phyloP scores from a whole-genome alignment of 1,140 invertebrate species.

The Chelonus insularis region DNA sequence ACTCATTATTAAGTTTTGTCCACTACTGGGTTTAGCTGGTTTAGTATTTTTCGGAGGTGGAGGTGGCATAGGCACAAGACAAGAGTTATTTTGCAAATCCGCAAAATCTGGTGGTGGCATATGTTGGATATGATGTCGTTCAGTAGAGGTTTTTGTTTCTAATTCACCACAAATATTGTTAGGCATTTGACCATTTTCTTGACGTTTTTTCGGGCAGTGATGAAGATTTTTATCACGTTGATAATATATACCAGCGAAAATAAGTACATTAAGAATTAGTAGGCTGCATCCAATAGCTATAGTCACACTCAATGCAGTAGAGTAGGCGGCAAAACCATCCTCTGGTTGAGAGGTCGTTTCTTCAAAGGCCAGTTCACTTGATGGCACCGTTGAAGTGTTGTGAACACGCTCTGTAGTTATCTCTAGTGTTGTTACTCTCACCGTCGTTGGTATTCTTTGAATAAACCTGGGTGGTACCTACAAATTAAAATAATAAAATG shows the following conservation, averaged over 20 bases:
- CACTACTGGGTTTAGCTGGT: conserved; percentile 64
- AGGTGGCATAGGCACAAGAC: conserved; percentile 68
- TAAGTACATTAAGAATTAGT: conserved; percentile 86
- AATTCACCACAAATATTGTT: conserved; percentile 81
- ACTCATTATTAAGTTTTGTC: conserved; percentile 58
- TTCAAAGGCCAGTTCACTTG: conserved; percentile 50
- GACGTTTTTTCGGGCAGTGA: conserved; percentile 70
- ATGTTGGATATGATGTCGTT: conserved; percentile 74
- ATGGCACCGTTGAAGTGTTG: conserved; percentile 42
- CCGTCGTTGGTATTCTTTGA: conserved; percentile 52
- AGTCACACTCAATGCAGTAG: conserved; percentile 85
- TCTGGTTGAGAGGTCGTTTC: conserved; percentile 66
- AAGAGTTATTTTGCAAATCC: conserved; percentile 71
- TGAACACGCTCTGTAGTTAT: conserved; percentile 42
- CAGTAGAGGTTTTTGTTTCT: conserved; percentile 66
- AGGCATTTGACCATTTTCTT: conserved; percentile 82
- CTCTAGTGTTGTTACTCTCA: conserved; percentile 42
- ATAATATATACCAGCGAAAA: conserved; percentile 93
- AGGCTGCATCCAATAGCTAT: conserved; percentile 93
- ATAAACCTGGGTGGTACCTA: conserved; percentile 56
- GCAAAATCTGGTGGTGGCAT: conserved; percentile 77
- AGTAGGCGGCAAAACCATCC: conserved; percentile 85
- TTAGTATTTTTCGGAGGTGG: conserved; percentile 74
- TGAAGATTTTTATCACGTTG: conserved; percentile 78
- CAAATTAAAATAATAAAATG: conserved; percentile 2